Evolutionary conservation across 2,113 vertebrate species (phyloP), one percentile per base, ranked within the genome.

Genomic region (Acanthisitta chloris): DNA sequence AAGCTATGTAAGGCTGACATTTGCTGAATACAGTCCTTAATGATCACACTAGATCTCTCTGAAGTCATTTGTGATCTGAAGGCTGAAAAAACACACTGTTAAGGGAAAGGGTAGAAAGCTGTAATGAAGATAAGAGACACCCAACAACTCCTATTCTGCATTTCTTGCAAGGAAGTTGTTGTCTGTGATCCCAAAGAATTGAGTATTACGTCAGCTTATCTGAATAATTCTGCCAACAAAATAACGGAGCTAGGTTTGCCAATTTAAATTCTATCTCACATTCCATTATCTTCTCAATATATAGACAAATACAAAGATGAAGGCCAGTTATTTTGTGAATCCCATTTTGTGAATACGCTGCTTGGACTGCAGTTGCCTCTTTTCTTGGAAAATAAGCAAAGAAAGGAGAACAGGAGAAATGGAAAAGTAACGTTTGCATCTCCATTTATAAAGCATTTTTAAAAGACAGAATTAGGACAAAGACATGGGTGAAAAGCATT

Each of bases 11-110:
- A 95, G 76, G 52, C 49, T 79, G 80, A 89, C 78, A 92, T 86
- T 96, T 96, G 52, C 84, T 88, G 81, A 91, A 81, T 84, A 78
- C 33, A 94, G 66, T 71, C 36, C 86, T 83, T 91, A 92, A 91
- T 92, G 96, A 96, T 94, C 81, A 78, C 29, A 40, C 54, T 80
- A 77, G 72, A 82, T 83, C 42, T 73, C 71, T 94, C 79, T 94
- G 88, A 92, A 96, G 90, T 57, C 3, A 86, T 67, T 52, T 96
- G 51, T 86, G 86, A 84, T 94, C 57, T 94, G 65, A 87, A 95
- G 88, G 38, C 45, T 73, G 52, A 36, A 65, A 81, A 81, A 51
- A 45, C 24, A 78, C 4, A 0, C 6, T 2, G 5, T 72, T 74
- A 73, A 51, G 36, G 19, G 45, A 78, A 84, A 91, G 93, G 25